Percentiles rank a stretch among this genome's conserved stretches.
These are phyloP conservation scores for Acanthurus leucopareius DNA, from an alignment of 2,797 vertebrate genomes.

Conservation along the genomic window DNA sequence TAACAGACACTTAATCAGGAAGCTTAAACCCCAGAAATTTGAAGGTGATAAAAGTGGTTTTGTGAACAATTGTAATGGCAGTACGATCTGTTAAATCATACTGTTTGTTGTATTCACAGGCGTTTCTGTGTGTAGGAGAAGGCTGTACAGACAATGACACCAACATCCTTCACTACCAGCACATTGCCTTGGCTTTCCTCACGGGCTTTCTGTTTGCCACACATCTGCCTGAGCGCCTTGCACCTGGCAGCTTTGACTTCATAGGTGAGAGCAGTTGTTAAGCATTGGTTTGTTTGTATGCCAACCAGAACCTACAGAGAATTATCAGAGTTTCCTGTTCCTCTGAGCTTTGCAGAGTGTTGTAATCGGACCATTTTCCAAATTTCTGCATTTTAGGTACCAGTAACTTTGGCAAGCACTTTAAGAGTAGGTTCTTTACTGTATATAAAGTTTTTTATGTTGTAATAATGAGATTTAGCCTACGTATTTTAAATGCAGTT, in stretches of 20 bases:
- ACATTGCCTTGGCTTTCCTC: conserved; percentile 89
- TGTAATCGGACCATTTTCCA: not conserved
- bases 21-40: not conserved
- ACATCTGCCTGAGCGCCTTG: conserved; percentile 93
- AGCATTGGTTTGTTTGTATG: not conserved
- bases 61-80: not conserved
- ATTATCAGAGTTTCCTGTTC: not conserved
- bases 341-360: not conserved
- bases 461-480: too few relatives aligned
- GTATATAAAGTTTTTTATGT: too few relatives aligned
- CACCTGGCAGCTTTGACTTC: conserved; percentile 93
- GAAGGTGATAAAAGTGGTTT: not conserved
- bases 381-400: too few relatives aligned
- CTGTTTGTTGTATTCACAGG: conserved; percentile 77
- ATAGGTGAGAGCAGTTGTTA: conserved; percentile 83
- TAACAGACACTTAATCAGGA: not conserved
- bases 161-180: conserved; percentile 86
- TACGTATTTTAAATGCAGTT: too few relatives aligned
- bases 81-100: not conserved
- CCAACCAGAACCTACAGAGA: not conserved
- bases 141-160: conserved; percentile 83
- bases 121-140: conserved; percentile 84
- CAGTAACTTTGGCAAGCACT: too few relatives aligned
- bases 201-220: conserved; percentile 92
- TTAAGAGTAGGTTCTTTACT: too few relatives aligned